A percentile compares a stretch with the other conserved stretches of the same genome.
These are phyloP conservation scores for Ctenodactylus gundi DNA, from an alignment of 2,113 vertebrate genomes.

Conservation along the genomic window DNA sequence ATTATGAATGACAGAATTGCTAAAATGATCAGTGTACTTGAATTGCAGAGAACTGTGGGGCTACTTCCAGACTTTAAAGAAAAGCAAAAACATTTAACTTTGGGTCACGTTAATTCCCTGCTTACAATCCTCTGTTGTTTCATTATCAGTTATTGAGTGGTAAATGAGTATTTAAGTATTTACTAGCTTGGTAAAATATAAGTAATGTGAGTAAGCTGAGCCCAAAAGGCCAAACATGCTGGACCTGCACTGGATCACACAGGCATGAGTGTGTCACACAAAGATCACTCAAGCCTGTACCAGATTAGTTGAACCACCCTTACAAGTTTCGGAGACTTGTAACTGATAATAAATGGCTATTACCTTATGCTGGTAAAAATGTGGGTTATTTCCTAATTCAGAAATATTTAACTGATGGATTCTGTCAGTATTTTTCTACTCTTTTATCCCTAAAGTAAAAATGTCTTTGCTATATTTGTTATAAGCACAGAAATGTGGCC, in stretches of 20 bases:
- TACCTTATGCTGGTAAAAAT: constrained; percentile 15
- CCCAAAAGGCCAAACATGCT: background rate
- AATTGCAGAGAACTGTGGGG: background rate
- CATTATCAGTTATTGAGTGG: background rate
- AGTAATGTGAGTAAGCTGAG: background rate
- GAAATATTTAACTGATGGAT: constrained; percentile 9
- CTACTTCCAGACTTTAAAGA: background rate
- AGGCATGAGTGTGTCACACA: background rate
- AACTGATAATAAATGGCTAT: background rate
- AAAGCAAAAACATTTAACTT: background rate
- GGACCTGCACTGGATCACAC: background rate
- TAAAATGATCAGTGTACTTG: background rate
- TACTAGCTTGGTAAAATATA: background rate
- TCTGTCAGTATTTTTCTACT: background rate
- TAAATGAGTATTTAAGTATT: too few relatives aligned
- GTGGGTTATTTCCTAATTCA: constrained; percentile 10
- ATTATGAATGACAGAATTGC: background rate
- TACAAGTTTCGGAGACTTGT: background rate
- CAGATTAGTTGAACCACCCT: background rate
- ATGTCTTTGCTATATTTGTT: constrained; percentile 34
- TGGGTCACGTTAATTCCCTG: background rate
- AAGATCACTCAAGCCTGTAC: background rate
- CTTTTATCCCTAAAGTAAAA: constrained; percentile 38
- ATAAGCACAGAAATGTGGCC: constrained; percentile 25
- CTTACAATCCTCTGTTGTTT: background rate